Percentiles rank a stretch among this genome's conserved stretches.
These are phyloP conservation scores for Aurelia coerulea DNA, from an alignment of 30 jellyfish, hydroid and myxozoan genomes.

Conservation along the genomic window DNA sequence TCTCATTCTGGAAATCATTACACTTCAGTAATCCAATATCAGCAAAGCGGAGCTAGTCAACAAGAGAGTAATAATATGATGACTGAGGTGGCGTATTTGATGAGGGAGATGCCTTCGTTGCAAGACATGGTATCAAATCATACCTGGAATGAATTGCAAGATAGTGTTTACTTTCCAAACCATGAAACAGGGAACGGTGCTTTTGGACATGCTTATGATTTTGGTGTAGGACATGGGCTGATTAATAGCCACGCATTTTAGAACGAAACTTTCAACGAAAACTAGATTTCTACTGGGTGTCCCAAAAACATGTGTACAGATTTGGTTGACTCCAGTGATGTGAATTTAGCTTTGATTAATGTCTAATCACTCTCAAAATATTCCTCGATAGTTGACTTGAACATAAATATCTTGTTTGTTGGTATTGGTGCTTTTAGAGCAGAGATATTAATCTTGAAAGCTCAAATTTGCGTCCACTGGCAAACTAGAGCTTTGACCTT, in stretches of 20 bases:
- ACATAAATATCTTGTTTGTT: no score
- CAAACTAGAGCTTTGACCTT: no score
- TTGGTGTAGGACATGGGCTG: neutral
- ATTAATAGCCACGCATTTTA: neutral
- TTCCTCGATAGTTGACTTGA: no score
- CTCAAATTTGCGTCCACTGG: no score
- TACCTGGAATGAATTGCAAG: constrained; percentile 41
- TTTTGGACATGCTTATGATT: neutral
- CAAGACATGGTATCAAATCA: constrained; percentile 51
- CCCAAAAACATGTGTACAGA: no score
- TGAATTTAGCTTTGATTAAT: no score
- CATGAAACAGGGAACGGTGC: neutral
- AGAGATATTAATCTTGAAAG: no score
- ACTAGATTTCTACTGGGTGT: no score
- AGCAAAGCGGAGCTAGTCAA: neutral
- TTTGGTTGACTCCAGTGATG: no score
- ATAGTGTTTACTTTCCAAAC: neutral
- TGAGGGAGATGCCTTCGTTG: constrained; percentile 39
- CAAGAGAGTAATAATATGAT: neutral
- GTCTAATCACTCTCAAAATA: no score
- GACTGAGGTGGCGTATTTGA: neutral
- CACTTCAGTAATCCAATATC: constrained; percentile 1
- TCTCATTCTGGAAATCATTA: neutral
- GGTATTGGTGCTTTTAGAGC: no score
- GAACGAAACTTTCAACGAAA: no score